Evolutionary conservation across 2,888 invertebrate species (phyloP).

Genomic region (Pyrocoelia pectoralis): DNA sequence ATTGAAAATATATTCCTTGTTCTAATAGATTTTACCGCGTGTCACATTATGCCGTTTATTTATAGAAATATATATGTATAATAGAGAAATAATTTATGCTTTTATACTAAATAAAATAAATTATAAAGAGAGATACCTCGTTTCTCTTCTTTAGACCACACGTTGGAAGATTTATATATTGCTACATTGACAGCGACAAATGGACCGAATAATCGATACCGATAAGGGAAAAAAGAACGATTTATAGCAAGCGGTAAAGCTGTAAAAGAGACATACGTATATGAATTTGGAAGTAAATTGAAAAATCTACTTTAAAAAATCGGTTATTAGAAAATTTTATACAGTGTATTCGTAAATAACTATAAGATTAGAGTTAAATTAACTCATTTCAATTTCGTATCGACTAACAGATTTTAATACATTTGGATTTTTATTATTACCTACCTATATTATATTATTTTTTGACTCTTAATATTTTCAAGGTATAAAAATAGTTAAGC

Average conservation of each 20-base stretch:
- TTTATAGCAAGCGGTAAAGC: slow-evolving; percentile 52
- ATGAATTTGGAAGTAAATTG: slow-evolving; percentile 23
- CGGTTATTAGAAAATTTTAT: too few relatives aligned
- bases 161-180: slow-evolving; percentile 55
- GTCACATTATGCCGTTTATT: background rate
- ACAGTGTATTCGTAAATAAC: too few relatives aligned
- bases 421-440: too few relatives aligned
- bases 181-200: slow-evolving; percentile 57
- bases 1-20: too few relatives aligned
- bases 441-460: too few relatives aligned
- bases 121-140: slow-evolving; percentile 32
- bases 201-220: slow-evolving; percentile 60
- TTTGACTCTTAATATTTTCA: too few relatives aligned
- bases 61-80: background rate
- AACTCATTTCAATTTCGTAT: too few relatives aligned
- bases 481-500: too few relatives aligned
- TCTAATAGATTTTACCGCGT: too few relatives aligned
- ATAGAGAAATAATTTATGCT: slow-evolving; percentile 19
- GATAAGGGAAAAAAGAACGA: slow-evolving; percentile 55
- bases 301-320: background rate
- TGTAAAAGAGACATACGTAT: slow-evolving; percentile 33
- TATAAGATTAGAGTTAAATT: too few relatives aligned
- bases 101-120: slow-evolving; percentile 30
- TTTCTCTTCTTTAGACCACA: slow-evolving; percentile 36
- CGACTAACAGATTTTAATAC: too few relatives aligned